Percentiles rank a stretch among this genome's conserved stretches.
phyloP scores from a whole-genome alignment of 2,888 invertebrate species.

The Exocentrus adspersus region DNA sequence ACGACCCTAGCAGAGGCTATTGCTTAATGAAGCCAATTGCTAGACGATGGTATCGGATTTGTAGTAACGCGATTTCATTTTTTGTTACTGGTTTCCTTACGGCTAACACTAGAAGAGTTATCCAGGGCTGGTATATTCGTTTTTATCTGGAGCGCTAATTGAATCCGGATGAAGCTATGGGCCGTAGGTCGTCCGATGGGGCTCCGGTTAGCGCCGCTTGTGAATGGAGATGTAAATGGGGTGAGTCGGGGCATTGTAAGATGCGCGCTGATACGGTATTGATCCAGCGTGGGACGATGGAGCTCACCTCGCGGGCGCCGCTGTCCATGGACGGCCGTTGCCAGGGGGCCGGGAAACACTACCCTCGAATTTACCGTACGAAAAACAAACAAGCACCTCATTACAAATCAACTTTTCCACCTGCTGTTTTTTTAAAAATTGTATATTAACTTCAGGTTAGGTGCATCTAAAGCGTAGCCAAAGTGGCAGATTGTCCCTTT shows the following conservation, averaged over 20 bases:
- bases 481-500: conserved; percentile 37
- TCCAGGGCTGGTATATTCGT: neutral
- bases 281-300: conserved; percentile 52
- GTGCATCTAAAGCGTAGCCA: no score
- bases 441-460: no score
- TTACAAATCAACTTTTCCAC: no score
- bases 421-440: no score
- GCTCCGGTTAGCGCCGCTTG: conserved; percentile 37
- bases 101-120: no score
- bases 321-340: conserved; percentile 47
- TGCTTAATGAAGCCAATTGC: neutral
- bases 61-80: no score
- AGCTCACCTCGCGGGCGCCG: conserved; percentile 58
- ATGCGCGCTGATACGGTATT: conserved; percentile 56
- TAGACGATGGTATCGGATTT: no score
- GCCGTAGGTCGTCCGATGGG: conserved; percentile 12
- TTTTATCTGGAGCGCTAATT: no score
- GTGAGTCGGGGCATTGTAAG: conserved; percentile 40
- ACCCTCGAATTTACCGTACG: neutral
- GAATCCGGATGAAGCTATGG: neutral
- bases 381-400: neutral
- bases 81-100: no score
- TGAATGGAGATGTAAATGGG: conserved; percentile 55
- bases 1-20: conserved; percentile 15
- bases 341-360: neutral